A percentile compares a stretch with the other conserved stretches of the same genome.
phyloP scores from a whole-genome alignment of 2,113 vertebrate genomes.

The Dicaeum eximium region DNA sequence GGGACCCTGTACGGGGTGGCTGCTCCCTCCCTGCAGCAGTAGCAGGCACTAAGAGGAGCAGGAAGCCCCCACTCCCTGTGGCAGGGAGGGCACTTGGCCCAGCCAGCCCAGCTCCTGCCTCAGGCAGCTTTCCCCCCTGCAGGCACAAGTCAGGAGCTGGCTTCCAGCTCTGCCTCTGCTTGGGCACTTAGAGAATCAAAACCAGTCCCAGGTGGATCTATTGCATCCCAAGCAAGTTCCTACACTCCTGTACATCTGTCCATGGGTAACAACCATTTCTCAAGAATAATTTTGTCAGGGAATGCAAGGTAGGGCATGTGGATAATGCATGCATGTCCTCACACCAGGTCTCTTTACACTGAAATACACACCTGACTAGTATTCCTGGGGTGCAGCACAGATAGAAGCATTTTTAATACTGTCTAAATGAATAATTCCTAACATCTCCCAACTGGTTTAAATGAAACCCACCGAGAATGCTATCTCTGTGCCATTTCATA shows the following conservation, averaged over 20 bases:
- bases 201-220: neutral
- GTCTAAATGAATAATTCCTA: neutral
- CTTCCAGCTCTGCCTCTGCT: neutral
- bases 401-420: neutral
- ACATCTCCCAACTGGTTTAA: neutral
- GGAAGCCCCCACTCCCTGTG: neutral
- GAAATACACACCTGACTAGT: neutral
- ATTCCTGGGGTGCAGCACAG: neutral
- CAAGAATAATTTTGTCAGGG: neutral
- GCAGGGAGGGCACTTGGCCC: neutral
- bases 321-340: neutral
- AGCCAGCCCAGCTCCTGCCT: neutral
- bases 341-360: neutral
- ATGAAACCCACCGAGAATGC: neutral
- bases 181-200: neutral
- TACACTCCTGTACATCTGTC: neutral
- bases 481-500: neutral
- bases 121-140: neutral
- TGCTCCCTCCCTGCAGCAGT: neutral
- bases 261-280: neutral
- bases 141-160: neutral
- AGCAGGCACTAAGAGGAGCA: neutral
- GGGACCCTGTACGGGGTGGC: neutral
- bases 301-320: neutral
- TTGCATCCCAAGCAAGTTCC: neutral